Base-by-base conservation (phyloP, 2,797 vertebrate genomes). In the Varecia variegata region DNA sequence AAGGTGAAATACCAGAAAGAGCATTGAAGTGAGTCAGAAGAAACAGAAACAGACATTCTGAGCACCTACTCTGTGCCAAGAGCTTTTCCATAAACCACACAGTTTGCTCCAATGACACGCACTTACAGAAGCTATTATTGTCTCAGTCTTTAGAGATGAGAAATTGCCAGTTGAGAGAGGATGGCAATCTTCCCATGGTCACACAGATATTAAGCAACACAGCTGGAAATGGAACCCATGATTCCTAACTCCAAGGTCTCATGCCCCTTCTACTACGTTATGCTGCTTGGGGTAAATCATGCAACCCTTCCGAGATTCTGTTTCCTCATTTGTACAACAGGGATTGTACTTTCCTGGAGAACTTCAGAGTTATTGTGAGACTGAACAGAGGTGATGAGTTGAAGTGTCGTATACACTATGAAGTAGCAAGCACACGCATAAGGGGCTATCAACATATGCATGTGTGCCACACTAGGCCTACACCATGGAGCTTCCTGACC, bases 11-110 rank as follows among this genome's bases (percentile, higher is more conserved):
- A 92, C 30, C 52, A 93, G 82, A 73, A 76, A 93, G 84, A 76
- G 65, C 71, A 84, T 62, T 43, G 5, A 58, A 85, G 54, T 82
- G 58, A 93, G 77, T 93, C 93, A 90, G 62, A 94, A 68, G 54
- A 62, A 62, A 43, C 60, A 79, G 58, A 88, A 90, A 52, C 25
- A 87, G 81, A 87, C 35, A 58, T 21, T 35, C 68, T 14, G 56
- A 90, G 45, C 43, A 83, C 82, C 86, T 80, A 93, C 65, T 62
- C 65, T 88, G 94, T 86, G 92, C 77, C 65, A 87, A 80, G 60
- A 87, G 76, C 14, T 62, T 70, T 80, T 73, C 68, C 70, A 84
- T 18, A 71, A 83, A 74, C 58, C 76, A 90, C 18, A 30, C 18
- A 83, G 38, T 70, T 80, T 43, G 27, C 76, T 89, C 43, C 45